phyloP scores from a whole-genome alignment of 2,888 invertebrate genomes.

The Agriopis marginaria region DNA sequence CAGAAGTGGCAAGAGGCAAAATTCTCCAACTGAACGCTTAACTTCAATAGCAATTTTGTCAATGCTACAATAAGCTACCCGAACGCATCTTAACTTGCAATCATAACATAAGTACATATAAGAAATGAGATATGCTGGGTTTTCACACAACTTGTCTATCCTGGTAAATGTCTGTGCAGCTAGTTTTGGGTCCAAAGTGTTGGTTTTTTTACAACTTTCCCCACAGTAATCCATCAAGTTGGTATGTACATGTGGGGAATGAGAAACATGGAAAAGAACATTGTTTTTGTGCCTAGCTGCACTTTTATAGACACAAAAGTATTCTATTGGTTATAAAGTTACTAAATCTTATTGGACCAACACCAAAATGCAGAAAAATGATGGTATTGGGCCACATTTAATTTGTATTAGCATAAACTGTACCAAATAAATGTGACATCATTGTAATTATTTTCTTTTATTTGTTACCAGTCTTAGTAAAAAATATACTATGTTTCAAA shows the following conservation, averaged over 20 bases:
- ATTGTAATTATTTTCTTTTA: constrained; percentile 13
- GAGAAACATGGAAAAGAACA: not conserved
- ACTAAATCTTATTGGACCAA: not conserved
- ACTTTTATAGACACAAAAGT: not conserved
- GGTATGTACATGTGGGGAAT: not conserved
- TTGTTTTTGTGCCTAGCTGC: not conserved
- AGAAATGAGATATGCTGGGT: too few species aligned
- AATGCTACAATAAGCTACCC: too few species aligned
- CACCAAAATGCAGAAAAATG: not conserved
- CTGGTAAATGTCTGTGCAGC: too few species aligned
- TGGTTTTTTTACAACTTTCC: not conserved
- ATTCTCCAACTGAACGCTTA: too few species aligned
- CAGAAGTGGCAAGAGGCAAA: too few species aligned
- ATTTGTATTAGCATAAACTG: constrained; percentile 1
- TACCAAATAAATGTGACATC: constrained; percentile 17
- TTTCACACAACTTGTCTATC: too few species aligned
- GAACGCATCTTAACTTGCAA: too few species aligned
- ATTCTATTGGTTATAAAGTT: not conserved
- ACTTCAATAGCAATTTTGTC: too few species aligned
- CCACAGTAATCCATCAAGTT: not conserved
- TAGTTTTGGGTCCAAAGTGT: not conserved
- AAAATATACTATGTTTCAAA: not conserved
- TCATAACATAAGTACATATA: too few species aligned
- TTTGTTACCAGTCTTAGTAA: not conserved
- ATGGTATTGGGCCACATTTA: not conserved